Percentiles rank a stretch among this genome's conserved stretches.
These are phyloP conservation scores for Clitarchus hookeri DNA, from an alignment of 2,888 invertebrate species.

Conservation along the genomic window DNA sequence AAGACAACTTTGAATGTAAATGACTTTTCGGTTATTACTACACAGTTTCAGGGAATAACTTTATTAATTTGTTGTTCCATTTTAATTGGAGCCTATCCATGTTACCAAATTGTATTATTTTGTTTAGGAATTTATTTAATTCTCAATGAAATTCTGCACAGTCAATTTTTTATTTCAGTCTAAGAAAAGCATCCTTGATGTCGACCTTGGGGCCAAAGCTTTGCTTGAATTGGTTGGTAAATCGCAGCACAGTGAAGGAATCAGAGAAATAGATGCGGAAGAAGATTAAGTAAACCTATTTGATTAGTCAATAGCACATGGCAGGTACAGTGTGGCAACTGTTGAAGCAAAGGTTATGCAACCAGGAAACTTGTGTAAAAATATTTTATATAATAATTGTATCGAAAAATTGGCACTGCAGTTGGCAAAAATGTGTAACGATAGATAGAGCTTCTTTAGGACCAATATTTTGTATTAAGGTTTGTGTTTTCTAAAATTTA, in stretches of 20 bases:
- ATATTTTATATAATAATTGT: not conserved
- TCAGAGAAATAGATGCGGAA: constrained; percentile 11
- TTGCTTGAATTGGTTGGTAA: constrained; percentile 83
- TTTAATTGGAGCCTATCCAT: no score
- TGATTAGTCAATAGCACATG: no score
- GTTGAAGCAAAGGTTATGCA: not conserved
- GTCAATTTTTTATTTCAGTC: constrained; percentile 52
- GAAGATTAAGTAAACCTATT: not conserved
- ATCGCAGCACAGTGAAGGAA: constrained; percentile 80
- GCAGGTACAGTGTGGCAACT: not conserved
- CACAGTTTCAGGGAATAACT: no score
- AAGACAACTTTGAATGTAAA: no score
- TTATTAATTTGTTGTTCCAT: no score
- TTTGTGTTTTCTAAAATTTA: not conserved
- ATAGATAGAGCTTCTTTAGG: not conserved
- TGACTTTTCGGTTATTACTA: no score
- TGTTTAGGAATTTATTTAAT: no score
- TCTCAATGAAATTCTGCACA: not conserved
- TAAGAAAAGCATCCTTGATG: constrained; percentile 70
- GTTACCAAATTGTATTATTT: no score
- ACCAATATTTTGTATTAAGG: not conserved
- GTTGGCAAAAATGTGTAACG: not conserved
- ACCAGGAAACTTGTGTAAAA: not conserved
- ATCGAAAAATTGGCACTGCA: not conserved
- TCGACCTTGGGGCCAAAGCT: constrained; percentile 79